Conservation (phyloP, 2,797 vertebrate species). For the Cygnus olor region DNA sequence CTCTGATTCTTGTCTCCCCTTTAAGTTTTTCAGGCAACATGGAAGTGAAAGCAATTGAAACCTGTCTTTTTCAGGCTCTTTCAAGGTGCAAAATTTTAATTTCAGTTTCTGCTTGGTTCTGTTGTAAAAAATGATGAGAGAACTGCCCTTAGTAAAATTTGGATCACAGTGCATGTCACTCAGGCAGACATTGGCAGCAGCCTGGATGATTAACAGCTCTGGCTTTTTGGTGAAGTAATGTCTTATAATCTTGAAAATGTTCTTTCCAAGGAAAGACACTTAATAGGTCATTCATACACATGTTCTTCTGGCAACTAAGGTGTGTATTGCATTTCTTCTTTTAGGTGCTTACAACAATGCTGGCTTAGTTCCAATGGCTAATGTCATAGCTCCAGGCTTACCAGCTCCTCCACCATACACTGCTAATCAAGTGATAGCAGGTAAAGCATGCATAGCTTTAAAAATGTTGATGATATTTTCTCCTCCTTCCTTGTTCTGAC, state of each 20-base stretch:
- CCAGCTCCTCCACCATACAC: constrained; percentile 90
- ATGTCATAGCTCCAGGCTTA: constrained; percentile 89
- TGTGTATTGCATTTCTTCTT: constrained; percentile 56
- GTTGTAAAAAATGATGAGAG: neutral
- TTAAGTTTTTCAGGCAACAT: neutral
- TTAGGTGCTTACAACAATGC: constrained; percentile 98
- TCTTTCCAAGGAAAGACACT: neutral
- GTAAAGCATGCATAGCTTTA: constrained; percentile 61
- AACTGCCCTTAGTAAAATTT: neutral
- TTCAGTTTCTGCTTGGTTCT: neutral
- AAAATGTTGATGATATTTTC: neutral
- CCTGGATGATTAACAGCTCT: neutral
- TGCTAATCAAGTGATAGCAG: constrained; percentile 81
- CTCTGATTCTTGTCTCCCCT: neutral
- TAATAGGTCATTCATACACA: neutral
- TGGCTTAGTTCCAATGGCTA: constrained; percentile 92
- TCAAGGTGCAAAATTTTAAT: neutral
- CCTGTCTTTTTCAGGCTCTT: neutral
- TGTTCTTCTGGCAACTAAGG: neutral
- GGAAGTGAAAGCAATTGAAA: neutral
- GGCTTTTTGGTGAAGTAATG: neutral
- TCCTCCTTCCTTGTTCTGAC: neutral
- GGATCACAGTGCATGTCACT: neutral
- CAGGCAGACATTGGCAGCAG: neutral
- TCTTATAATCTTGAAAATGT: neutral